Base-by-base conservation (phyloP, 2,113 vertebrate genomes). In the Phainopepla nitens region DNA sequence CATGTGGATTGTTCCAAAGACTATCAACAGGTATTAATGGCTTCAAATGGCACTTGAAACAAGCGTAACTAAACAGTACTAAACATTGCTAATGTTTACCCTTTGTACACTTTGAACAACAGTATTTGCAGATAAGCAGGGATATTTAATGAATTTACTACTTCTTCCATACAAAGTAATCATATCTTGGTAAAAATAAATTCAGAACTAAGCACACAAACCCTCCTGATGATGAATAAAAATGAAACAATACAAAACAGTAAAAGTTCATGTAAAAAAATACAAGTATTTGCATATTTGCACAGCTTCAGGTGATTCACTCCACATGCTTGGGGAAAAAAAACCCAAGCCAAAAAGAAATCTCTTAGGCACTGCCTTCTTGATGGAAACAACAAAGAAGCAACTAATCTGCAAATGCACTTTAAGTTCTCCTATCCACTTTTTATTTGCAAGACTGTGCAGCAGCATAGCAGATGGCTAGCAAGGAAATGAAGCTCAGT, bases 1-100 rank as follows among this genome's bases (percentile, higher is more conserved):
- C 54, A 85, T 10, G 20, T 66, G 19, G 33, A 35, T 62, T 64
- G 14, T 36, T 54, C 23, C 13, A 22, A 80, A 49, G 36, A 39
- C 22, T 58, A 49, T 60, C 66, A 87, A 80, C 11, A 50, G 24
- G 18, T 66, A 90, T 13, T 44, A 86, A 77, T 45, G 15, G 33
- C 19, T 79, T 84, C 35, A 76, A 76, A 87, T 80, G 47, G n/a
- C 44, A 53, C 36, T 58, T 80, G 66, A 93, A 93, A 64, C 20
- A 20, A 28, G 9, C 62, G 42, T 47, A 35, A 86, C 51, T 86
- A 68, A 90, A 93, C 36, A 21, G 16, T 69, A 71, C 44, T 64
- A 68, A 86, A 41, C 15, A 54, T 39, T 3, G 2, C 23, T 89
- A 66, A 89, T 0, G 0, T 39, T 65, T 61, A 83, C 89, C 24